Evolutionary conservation across 2,888 invertebrate genomes (phyloP), one percentile per base, ranked within the genome.

Genomic region (Dolomedes plantarius): DNA sequence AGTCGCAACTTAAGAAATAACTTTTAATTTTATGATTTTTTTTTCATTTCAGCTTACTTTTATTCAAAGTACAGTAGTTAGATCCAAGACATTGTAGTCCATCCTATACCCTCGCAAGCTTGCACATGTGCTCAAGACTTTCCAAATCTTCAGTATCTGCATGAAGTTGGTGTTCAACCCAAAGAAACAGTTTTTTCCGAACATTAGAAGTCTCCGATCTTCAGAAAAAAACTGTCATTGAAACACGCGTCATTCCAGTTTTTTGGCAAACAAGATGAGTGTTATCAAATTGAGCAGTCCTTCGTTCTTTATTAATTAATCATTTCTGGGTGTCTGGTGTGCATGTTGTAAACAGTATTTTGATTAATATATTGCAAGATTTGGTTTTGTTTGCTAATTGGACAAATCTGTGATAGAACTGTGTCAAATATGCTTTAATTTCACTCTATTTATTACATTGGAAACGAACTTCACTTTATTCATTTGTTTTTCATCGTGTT

Each of bases 1-100:
- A n/a, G n/a, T n/a, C n/a, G n/a, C n/a, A n/a, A n/a, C n/a, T n/a
- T n/a, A n/a, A n/a, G n/a, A n/a, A n/a, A n/a, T n/a, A n/a, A n/a
- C n/a, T n/a, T n/a, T n/a, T n/a, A n/a, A n/a, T n/a, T n/a, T n/a
- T n/a, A 27, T 31, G 50, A 56, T n/a, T 39, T 31, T 36, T 71
- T 41, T 65, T 1, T 50, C 39, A 39, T 29, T 77, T 6, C 71
- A 85, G 83, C 72, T 85, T 85, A 85, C 83, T 85, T 85, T 85
- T 85, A 85, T 85, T 85, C 83, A 85, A 85, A 85, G 83, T 85
- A 85, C 83, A 68, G 77, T 85, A 85, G 83, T 85, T 85, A 85
- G 83, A 77, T 78, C 73, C 83, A 85, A 78, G 83, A 85, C 77
- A 85, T 85, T 77, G 83, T 85, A 85, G 83, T 73, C 77, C 68